Percentiles rank a stretch among this genome's conserved stretches.
Evolutionary conservation across 2,888 invertebrate species (phyloP).

Genomic region (Papilio protenor): DNA sequence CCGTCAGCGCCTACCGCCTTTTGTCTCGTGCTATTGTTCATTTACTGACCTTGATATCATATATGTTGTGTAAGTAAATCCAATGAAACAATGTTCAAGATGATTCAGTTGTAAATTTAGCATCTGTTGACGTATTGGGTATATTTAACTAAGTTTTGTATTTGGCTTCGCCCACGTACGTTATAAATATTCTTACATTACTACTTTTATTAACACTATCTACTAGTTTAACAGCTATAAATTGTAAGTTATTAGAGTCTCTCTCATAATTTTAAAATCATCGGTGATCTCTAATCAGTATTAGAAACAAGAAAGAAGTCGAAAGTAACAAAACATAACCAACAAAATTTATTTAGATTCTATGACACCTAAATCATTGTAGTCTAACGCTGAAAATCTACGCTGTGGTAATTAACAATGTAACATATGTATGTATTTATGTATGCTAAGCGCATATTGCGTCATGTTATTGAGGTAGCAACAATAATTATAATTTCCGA

Average conservation of each 20-base stretch:
- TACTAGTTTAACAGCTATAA: neutral
- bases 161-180: neutral
- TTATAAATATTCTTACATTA: slow-evolving; percentile 4
- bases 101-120: slow-evolving; percentile 21
- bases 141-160: slow-evolving; percentile 13
- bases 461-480: slow-evolving; percentile 8
- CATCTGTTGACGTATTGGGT: slow-evolving; percentile 10
- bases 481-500: slow-evolving; percentile 2
- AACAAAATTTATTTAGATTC: neutral
- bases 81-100: slow-evolving; percentile 46
- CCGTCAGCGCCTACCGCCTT: slow-evolving; percentile 76
- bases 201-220: neutral
- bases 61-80: slow-evolving; percentile 62
- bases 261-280: neutral
- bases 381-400: neutral
- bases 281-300: neutral
- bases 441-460: neutral
- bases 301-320: neutral
- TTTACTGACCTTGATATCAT: slow-evolving; percentile 77
- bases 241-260: neutral
- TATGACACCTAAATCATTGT: neutral
- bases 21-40: slow-evolving; percentile 83
- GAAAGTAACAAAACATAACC: neutral
- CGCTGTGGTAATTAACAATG: neutral
- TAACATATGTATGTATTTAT: neutral